Conservation (phyloP, 2,797 vertebrate genomes). For the Cuculus canorus region DNA sequence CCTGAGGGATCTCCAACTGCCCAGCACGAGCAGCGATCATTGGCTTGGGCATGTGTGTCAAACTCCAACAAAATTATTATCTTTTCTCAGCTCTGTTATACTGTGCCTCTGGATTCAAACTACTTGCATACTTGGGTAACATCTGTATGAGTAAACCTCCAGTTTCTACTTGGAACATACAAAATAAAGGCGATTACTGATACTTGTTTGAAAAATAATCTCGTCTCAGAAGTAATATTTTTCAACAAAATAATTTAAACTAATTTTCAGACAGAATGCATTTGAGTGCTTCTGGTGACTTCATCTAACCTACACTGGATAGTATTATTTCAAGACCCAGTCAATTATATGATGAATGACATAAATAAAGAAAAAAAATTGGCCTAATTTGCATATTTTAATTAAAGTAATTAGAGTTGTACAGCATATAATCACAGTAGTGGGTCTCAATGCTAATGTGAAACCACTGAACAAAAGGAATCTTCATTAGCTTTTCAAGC, state of each 20-base stretch:
- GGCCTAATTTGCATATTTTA: slow-evolving; percentile 44
- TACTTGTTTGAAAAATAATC: neutral
- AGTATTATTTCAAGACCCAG: neutral
- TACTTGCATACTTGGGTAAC: neutral
- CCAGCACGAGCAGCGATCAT: neutral
- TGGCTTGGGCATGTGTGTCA: neutral
- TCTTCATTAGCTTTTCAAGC: slow-evolving; percentile 61
- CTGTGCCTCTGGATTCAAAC: neutral
- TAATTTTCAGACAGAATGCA: neutral
- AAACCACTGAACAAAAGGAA: slow-evolving; percentile 49
- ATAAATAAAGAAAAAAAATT: slow-evolving; percentile 20
- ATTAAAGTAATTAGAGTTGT: slow-evolving; percentile 59
- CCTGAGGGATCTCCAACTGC: neutral
- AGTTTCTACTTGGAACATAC: neutral
- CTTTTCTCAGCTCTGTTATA: neutral
- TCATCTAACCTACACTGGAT: neutral
- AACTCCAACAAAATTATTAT: neutral
- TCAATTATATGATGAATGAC: neutral
- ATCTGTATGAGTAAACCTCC: neutral
- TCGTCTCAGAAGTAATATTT: neutral
- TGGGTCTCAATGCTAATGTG: slow-evolving; percentile 12
- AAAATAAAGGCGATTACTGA: neutral
- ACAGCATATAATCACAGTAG: slow-evolving; percentile 49
- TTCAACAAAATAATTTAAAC: neutral
- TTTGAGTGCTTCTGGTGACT: neutral